Evolutionary conservation across 2,113 vertebrate species (phyloP), one percentile per base, ranked within the genome.

Genomic region (Heliornis fulica): DNA sequence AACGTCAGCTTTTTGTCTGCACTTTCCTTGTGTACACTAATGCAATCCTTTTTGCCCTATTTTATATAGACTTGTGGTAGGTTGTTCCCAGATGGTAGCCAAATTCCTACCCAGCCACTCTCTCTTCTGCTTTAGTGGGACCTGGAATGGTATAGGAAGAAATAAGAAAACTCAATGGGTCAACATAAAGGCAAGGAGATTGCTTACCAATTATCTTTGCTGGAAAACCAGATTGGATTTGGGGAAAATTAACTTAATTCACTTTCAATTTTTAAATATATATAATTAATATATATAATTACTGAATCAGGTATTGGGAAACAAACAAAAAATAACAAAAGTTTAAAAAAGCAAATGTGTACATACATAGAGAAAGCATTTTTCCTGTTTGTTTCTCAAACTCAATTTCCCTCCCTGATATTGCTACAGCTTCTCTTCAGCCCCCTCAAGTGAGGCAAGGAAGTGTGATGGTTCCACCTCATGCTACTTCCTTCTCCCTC

Each of bases 1-100:
- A 84, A 25, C 57, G 51, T 85, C 41, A 6, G 31, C 65, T 60
- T 76, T 97, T 95, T 66, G 82, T 60, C 70, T 61, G 69, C 46
- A n/a, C 26, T 91, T 94, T 89, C 85, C 43, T 69, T 76, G 57
- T 63, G 66, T 45, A 57, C 53, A 28, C 71, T 69, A 90, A 66
- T 46, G 48, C 45, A 89, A n/a, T n/a, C 25, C 15, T 91, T 88
- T 87, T 87, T 89, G 43, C 79, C 60, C 17, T 64, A 31, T 38
- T 87, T 71, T 63, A 26, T 6, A 20, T 17, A n/a, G 63, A 46
- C 36, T 70, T 79, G 51, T 23, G 6, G 32, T 51, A 38, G 6
- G 7, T n/a, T 5, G 16, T 34, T 11, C 18, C 19, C 32, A 36
- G 0, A 1, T 71, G 70, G 25, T 53, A 83, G 34, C 19, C 75